A percentile compares a stretch with the other conserved stretches of the same genome.
phyloP scores from a whole-genome alignment of 2,113 vertebrate species.

The Nannobrachium achirus region DNA sequence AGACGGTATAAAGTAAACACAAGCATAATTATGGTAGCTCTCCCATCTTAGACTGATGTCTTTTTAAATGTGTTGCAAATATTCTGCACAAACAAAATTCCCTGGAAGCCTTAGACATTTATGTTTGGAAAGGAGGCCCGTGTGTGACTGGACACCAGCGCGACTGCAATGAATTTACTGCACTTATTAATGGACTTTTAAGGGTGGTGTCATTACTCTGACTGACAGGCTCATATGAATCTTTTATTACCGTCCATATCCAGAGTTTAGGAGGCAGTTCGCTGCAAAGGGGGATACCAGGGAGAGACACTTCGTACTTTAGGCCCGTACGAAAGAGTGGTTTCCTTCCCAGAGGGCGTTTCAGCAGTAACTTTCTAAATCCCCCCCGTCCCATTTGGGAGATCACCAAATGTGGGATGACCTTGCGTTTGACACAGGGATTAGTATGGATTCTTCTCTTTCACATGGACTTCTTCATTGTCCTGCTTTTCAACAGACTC shows the following conservation, averaged over 20 bases:
- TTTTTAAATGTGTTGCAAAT: neutral
- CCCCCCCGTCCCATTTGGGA: constrained; percentile 10
- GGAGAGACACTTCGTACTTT: too few relatives aligned
- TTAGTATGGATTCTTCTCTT: neutral
- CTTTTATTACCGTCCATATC: constrained; percentile 23
- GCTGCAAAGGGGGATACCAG: neutral
- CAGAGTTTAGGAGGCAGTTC: constrained; percentile 11
- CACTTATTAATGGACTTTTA: constrained; percentile 25
- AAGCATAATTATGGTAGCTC: neutral
- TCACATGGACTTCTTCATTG: neutral
- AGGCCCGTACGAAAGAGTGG: neutral
- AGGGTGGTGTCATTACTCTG: constrained; percentile 33
- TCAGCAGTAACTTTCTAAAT: constrained; percentile 10
- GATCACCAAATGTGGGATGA: constrained; percentile 17
- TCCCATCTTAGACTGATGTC: neutral
- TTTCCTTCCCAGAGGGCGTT: neutral
- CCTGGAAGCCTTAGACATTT: constrained; percentile 14
- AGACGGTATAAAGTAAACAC: neutral
- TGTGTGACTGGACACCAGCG: constrained; percentile 12
- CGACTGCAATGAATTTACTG: constrained; percentile 11
- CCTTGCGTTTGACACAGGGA: constrained; percentile 24
- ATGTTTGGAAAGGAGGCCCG: constrained; percentile 27
- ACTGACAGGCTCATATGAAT: constrained; percentile 52
- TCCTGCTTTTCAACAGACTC: neutral
- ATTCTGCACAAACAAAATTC: neutral